A percentile compares a stretch with the other conserved stretches of the same genome.
Conservation (phyloP, 2,113 vertebrate species). For the Ptyas mucosa region DNA sequence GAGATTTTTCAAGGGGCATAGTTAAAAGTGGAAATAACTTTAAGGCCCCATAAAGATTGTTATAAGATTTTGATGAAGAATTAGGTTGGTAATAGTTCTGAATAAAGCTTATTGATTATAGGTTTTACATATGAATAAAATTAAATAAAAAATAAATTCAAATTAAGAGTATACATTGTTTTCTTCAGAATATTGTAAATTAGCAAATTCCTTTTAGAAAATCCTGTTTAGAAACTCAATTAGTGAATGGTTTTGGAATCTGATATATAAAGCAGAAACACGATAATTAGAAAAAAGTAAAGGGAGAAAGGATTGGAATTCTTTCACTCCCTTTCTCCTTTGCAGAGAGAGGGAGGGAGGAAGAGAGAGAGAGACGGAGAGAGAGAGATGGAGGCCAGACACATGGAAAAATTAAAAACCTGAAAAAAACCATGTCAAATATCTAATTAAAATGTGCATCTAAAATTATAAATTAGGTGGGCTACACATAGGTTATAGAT, state of each 20-base stretch:
- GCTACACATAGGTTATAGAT: slow-evolving; percentile 1
- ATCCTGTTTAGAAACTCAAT: background rate
- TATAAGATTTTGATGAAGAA: background rate
- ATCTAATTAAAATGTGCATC: background rate
- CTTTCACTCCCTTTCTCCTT: background rate
- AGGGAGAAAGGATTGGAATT: background rate
- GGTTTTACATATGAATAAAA: background rate
- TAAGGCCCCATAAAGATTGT: background rate
- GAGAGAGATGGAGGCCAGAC: no score
- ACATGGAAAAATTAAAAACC: background rate
- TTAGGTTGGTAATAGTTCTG: background rate
- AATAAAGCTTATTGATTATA: background rate
- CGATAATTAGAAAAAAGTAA: background rate
- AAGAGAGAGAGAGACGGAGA: no score
- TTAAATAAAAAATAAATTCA: no score
- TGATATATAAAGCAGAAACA: background rate
- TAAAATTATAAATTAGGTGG: background rate
- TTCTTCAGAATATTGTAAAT: background rate
- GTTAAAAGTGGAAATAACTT: background rate
- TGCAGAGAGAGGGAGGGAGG: no score
- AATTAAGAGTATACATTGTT: background rate
- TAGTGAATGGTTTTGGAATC: background rate
- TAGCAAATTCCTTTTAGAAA: background rate
- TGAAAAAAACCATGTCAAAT: background rate
- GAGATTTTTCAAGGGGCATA: background rate